Evolutionary conservation across 2,113 vertebrate genomes (phyloP).

Genomic region (Thomomys bottae): DNA sequence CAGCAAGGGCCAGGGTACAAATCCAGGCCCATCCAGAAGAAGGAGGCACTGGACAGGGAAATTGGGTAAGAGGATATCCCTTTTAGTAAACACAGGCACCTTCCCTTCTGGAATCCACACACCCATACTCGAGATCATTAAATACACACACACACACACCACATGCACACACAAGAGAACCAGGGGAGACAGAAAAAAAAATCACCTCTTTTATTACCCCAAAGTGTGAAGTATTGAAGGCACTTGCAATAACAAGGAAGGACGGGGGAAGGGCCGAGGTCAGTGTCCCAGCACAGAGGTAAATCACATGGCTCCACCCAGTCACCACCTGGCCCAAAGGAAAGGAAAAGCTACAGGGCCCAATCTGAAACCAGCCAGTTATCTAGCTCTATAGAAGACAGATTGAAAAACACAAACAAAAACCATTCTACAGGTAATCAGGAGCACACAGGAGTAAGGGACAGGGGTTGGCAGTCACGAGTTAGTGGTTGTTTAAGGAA

Average conservation of each 20-base stretch:
- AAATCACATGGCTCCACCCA: constrained; percentile 83
- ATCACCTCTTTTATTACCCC: constrained; percentile 85
- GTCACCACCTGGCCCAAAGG: constrained; percentile 85
- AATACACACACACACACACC: constrained; percentile 15
- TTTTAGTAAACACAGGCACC: neutral
- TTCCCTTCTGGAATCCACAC: neutral
- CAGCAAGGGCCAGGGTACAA: neutral
- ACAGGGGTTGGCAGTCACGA: constrained; percentile 80
- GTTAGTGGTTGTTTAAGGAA: constrained; percentile 87
- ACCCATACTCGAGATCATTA: neutral
- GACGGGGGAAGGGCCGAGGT: constrained; percentile 59
- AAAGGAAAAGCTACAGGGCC: constrained; percentile 85
- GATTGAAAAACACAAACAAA: constrained; percentile 60
- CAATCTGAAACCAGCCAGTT: constrained; percentile 86
- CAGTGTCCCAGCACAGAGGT: constrained; percentile 77
- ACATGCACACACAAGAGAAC: neutral
- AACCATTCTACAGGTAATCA: constrained; percentile 85
- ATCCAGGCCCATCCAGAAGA: neutral
- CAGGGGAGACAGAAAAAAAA: neutral
- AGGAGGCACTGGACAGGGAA: neutral
- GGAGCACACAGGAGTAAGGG: constrained; percentile 78
- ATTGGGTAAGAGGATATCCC: neutral
- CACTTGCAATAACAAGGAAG: constrained; percentile 94
- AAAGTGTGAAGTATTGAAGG: constrained; percentile 94
- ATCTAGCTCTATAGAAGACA: constrained; percentile 85